These are phyloP conservation scores for Lathronympha strigana DNA, from an alignment of 2,888 invertebrate genomes.

Conservation along the genomic window DNA sequence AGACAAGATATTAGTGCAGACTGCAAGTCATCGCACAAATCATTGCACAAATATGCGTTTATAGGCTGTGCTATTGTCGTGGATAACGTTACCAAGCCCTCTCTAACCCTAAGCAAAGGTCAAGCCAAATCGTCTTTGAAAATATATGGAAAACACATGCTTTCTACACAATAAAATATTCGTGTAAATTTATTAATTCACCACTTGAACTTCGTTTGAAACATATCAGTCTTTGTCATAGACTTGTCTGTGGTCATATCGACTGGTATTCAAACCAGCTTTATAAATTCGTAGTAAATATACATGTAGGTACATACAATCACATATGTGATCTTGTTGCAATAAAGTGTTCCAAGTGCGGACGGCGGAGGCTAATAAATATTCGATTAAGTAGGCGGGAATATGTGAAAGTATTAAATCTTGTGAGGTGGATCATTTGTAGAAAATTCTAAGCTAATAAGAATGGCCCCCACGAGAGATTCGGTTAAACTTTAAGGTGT, in stretches of 20 bases:
- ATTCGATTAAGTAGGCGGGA: constrained; percentile 38
- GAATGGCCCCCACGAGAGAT: no score
- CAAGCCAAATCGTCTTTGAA: no score
- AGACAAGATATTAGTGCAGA: background rate
- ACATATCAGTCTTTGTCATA: background rate
- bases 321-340: constrained; percentile 11
- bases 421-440: constrained; percentile 4
- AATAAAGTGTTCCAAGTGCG: constrained; percentile 22
- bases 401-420: constrained; percentile 12
- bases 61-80: background rate
- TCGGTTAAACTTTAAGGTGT: no score
- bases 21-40: background rate
- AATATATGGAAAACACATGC: no score
- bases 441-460: background rate
- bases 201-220: no score
- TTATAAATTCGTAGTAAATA: constrained; percentile 14
- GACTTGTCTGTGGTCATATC: background rate
- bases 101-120: background rate
- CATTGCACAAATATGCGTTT: background rate
- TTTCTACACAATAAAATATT: no score
- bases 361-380: constrained; percentile 23
- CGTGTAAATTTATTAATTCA: no score
- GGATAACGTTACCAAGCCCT: background rate
- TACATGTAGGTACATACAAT: no score
- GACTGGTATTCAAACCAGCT: constrained; percentile 17